A percentile compares a stretch with the other conserved stretches of the same genome.
Conservation (phyloP, 2,888 invertebrate species). For the Drosophila rellima region DNA sequence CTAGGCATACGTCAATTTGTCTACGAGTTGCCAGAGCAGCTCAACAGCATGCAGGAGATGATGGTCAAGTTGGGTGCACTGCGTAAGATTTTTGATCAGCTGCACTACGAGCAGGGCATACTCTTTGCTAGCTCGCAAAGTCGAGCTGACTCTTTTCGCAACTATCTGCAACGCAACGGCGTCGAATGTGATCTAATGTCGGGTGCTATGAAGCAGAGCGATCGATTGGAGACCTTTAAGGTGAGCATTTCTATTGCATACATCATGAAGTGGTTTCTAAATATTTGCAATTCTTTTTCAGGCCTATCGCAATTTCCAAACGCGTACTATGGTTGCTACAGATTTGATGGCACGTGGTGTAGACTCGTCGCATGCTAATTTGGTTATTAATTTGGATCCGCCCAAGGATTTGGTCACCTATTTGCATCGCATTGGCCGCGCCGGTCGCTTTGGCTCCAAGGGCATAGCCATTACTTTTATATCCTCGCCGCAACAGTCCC, state of each 20-base stretch:
- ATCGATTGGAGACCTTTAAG: slow-evolving; percentile 91
- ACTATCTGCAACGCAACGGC: slow-evolving; percentile 89
- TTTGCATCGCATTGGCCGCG: slow-evolving; percentile 97
- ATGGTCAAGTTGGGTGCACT: slow-evolving; percentile 89
- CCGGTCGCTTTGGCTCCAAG: slow-evolving; percentile 96
- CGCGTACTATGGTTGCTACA: slow-evolving; percentile 95
- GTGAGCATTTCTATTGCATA: slow-evolving; percentile 13
- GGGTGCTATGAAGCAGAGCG: slow-evolving; percentile 92
- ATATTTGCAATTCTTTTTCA: slow-evolving; percentile 59
- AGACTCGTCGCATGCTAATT: slow-evolving; percentile 96
- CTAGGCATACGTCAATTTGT: slow-evolving; percentile 93
- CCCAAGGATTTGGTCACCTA: slow-evolving; percentile 93
- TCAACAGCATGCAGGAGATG: slow-evolving; percentile 89
- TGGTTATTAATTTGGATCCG: slow-evolving; percentile 96
- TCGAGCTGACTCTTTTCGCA: slow-evolving; percentile 92
- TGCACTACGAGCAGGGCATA: slow-evolving; percentile 95
- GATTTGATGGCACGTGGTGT: slow-evolving; percentile 97
- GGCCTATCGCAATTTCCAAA: slow-evolving; percentile 92
- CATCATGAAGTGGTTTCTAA: not conserved
- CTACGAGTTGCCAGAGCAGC: slow-evolving; percentile 87
- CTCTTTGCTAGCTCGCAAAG: slow-evolving; percentile 96
- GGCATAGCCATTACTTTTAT: slow-evolving; percentile 93
- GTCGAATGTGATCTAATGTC: slow-evolving; percentile 93
- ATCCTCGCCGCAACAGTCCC: slow-evolving; percentile 88
- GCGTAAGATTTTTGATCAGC: slow-evolving; percentile 89